Evolutionary conservation across 2,113 vertebrate species (phyloP).

Genomic region (Phainopepla nitens): DNA sequence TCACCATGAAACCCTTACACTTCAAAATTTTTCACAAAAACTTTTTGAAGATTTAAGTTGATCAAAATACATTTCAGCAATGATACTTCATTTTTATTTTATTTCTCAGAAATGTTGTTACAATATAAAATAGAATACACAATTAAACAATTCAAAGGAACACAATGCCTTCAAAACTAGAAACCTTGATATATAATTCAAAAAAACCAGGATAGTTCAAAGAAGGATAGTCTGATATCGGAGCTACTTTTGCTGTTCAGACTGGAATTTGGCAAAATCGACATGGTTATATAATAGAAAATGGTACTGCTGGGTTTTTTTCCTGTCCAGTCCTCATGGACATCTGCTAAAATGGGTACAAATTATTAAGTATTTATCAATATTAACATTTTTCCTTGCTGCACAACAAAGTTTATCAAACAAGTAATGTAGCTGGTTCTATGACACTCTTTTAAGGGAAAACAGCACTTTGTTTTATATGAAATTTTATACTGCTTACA

Average conservation of each 20-base stretch:
- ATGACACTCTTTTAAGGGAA: not conserved
- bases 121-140: not conserved
- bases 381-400: not conserved
- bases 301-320: not conserved
- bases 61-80: not conserved
- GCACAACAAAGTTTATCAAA: not conserved
- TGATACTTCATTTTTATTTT: not conserved
- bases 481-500: not conserved
- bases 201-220: not conserved
- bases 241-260: not conserved
- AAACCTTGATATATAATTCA: not conserved
- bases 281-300: not conserved
- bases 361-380: not conserved
- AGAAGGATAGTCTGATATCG: not conserved
- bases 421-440: not conserved
- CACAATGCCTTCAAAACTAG: not conserved
- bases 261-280: not conserved
- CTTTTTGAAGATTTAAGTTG: not conserved
- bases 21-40: not conserved
- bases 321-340: not conserved
- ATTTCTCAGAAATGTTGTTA: not conserved
- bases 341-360: not conserved
- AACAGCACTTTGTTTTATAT: not conserved
- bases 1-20: not conserved
- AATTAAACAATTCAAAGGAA: not conserved